Conservation (phyloP, 2,888 invertebrate species). For the Apotomis betuletana region DNA sequence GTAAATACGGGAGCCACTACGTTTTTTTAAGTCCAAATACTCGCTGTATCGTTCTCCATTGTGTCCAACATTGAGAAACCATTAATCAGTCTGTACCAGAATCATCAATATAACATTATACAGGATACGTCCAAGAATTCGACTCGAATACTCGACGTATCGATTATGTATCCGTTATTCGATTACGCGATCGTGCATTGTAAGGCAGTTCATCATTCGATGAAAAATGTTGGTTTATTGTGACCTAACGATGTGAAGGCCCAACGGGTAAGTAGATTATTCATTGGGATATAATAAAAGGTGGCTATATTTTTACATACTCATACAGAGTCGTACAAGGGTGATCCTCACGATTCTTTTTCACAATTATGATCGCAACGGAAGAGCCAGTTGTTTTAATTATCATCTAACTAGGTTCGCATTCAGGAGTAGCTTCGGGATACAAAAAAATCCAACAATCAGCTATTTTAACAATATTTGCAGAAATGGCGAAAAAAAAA, state of each 20-base stretch:
- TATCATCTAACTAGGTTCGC: too few relatives aligned
- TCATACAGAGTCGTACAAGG: too few relatives aligned
- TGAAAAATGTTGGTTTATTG: conserved; percentile 68
- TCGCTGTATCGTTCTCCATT: conserved; percentile 66
- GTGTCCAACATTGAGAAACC: conserved; percentile 73
- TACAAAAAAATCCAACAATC: too few relatives aligned
- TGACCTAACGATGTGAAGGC: conserved; percentile 46
- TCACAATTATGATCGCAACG: too few relatives aligned
- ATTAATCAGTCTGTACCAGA: conserved; percentile 82
- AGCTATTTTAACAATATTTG: too few relatives aligned
- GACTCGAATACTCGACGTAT: conserved; percentile 76
- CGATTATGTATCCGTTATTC: conserved; percentile 79
- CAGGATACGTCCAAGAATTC: conserved; percentile 78
- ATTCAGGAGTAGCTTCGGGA: too few relatives aligned
- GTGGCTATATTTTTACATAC: too few relatives aligned
- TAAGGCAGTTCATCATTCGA: conserved; percentile 72
- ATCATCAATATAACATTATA: conserved; percentile 82
- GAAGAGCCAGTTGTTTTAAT: too few relatives aligned
- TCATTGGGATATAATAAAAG: conserved; percentile 6
- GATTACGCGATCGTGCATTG: conserved; percentile 72
- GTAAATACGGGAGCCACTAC: conserved; percentile 29
- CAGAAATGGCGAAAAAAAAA: too few relatives aligned
- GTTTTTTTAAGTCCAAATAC: conserved; percentile 54
- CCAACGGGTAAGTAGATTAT: conserved; percentile 43
- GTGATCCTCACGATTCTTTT: too few relatives aligned